Base-by-base conservation (phyloP, 2,797 vertebrate species). In the Jordanella pulchra region DNA sequence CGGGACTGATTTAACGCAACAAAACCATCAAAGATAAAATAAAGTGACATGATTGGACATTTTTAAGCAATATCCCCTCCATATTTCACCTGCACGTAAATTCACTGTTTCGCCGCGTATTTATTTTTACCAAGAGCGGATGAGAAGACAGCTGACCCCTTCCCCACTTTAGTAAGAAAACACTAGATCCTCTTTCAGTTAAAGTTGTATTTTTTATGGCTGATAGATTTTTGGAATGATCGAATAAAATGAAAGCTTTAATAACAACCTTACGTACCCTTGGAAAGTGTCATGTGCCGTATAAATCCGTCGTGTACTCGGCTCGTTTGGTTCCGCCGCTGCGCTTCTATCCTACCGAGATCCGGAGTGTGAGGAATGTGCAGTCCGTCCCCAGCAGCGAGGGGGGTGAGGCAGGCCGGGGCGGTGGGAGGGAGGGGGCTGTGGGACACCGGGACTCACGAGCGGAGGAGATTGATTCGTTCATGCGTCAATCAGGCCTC, bases 311-410 rank as follows among this genome's bases (percentile, higher is more conserved):
- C 75, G 56, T 64, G 66, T 78, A 67, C 56, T 51, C 63, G 73
- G 15, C 23, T 75, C 6, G 17, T n/a, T 45, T 45, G 65, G 53
- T 32, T 42, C n/a, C 68, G 71, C 50, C 45, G 76, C 28, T 56
- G 65, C 60, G 84, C 71, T 67, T 73, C 76, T 64, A 63, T 1
- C 74, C 78, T 67, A 0, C 65, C 17, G 70, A 77, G 67, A 54
- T 70, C 70, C 44, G 69, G 80, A 80, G 74, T 65, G 75, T 25
- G 86, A 88, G 79, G 88, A 88, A 88, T 77, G 88, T 77, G 71
- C 82, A 1, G 78, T 73, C 71, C 0, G 7, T 78, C 77, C 72
- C 2, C 77, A 11, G 76, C 28, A 12, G 61, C 55, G 66, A 56
- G 61, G 65, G 56, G 15, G 32, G 10, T 73, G 75, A 45, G 79